Evolutionary conservation across 2,113 vertebrate species (phyloP).

Genomic region (Diadophis punctatus): DNA sequence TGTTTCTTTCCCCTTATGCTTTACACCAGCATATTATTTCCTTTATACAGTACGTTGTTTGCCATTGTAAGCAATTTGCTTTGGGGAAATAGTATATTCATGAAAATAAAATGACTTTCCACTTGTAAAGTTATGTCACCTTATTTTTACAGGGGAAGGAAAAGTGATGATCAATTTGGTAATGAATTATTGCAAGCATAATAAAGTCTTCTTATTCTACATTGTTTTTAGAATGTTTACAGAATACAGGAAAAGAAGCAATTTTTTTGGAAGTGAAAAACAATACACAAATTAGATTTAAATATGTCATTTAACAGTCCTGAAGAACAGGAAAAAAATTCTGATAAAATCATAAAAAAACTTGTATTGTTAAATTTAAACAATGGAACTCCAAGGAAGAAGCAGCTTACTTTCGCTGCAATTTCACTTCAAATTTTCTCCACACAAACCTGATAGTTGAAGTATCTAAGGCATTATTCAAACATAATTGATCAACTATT

Average conservation of each 20-base stretch:
- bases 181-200: not conserved
- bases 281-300: not conserved
- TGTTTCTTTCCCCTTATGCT: not conserved
- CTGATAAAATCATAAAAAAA: not conserved
- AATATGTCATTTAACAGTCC: not conserved
- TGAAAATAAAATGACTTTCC: not conserved
- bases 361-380: not conserved
- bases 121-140: not conserved
- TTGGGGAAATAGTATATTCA: not conserved
- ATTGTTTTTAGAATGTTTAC: not conserved
- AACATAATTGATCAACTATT: not conserved
- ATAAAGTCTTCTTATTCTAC: not conserved
- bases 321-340: not conserved
- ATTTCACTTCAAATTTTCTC: not conserved
- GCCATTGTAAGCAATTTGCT: not conserved
- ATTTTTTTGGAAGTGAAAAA: not conserved
- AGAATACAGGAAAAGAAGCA: not conserved
- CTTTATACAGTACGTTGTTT: not conserved
- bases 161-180: not conserved
- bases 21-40: not conserved
- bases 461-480: not conserved
- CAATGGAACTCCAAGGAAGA: not conserved
- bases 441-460: not conserved
- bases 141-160: not conserved
- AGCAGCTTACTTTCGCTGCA: not conserved